Percentiles rank a stretch among this genome's conserved stretches.
Conservation (phyloP, 2,888 invertebrate species). For the Venusia cambrica region DNA sequence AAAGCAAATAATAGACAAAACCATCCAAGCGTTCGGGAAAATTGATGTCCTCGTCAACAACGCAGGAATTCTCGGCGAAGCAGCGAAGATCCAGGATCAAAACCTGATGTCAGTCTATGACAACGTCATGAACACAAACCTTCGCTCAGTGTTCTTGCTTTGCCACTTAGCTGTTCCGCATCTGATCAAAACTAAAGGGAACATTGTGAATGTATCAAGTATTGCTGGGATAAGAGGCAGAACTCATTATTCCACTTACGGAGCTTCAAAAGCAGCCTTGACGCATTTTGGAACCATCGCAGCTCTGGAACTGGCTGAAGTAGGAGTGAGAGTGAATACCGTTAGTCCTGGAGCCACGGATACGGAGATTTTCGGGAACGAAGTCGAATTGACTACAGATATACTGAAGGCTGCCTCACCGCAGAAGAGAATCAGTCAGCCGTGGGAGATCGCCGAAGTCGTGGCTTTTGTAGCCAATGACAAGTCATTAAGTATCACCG, state of each 20-base stretch:
- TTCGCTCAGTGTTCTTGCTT: constrained; percentile 25
- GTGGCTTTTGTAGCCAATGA: too few relatives aligned
- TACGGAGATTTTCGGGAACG: constrained; percentile 46
- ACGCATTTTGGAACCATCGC: constrained; percentile 87
- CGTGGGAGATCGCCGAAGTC: too few relatives aligned
- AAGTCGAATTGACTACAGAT: constrained; percentile 2
- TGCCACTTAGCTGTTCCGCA: constrained; percentile 28
- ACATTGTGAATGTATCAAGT: constrained; percentile 34
- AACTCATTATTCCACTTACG: too few relatives aligned
- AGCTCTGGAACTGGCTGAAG: constrained; percentile 82
- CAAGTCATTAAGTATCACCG: too few relatives aligned
- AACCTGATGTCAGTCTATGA: constrained; percentile 28
- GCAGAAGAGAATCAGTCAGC: constrained; percentile 13
- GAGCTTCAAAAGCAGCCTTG: constrained; percentile 86
- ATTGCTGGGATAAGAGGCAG: too few relatives aligned
- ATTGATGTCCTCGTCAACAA: constrained; percentile 39
- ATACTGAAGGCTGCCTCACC: constrained; percentile 9
- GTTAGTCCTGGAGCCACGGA: constrained; percentile 88
- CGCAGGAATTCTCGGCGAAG: constrained; percentile 23
- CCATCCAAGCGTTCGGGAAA: constrained; percentile 32
- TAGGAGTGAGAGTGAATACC: constrained; percentile 83
- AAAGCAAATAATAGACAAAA: constrained; percentile 30
- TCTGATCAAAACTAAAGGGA: constrained; percentile 33
- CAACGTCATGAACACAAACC: constrained; percentile 30
- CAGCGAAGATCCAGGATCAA: constrained; percentile 14